phyloP scores from a whole-genome alignment of 2,113 vertebrate species.

The Antigone vipio region DNA sequence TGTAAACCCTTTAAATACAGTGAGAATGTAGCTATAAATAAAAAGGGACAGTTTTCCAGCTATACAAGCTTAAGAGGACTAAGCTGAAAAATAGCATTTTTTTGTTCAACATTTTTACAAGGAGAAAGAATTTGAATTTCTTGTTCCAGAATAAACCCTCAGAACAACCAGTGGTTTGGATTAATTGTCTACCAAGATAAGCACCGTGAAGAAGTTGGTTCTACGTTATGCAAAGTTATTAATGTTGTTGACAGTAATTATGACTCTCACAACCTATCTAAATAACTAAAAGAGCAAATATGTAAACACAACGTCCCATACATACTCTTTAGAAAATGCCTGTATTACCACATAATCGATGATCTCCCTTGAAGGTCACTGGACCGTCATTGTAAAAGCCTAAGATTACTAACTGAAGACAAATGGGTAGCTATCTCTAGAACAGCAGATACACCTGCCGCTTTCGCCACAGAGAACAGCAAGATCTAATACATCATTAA shows the following conservation, averaged over 20 bases:
- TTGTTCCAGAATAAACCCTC: background rate
- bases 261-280: slow-evolving; percentile 24
- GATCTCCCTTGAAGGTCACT: slow-evolving; percentile 62
- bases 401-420: slow-evolving; percentile 58
- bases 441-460: slow-evolving; percentile 37
- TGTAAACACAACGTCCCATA: background rate
- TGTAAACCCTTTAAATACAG: background rate
- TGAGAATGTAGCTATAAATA: background rate
- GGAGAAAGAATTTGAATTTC: background rate
- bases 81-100: background rate
- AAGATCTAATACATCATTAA: slow-evolving; percentile 66
- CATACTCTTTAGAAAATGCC: background rate
- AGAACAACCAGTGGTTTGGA: background rate
- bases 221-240: background rate
- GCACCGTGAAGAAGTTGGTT: background rate
- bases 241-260: slow-evolving; percentile 51
- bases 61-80: background rate
- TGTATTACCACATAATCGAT: slow-evolving; percentile 18
- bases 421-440: slow-evolving; percentile 26
- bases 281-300: slow-evolving; percentile 37
- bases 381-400: slow-evolving; percentile 35
- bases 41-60: background rate
- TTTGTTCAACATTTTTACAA: background rate
- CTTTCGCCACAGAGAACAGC: background rate
- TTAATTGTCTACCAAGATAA: slow-evolving; percentile 10